These are phyloP conservation scores for Gallinago nigripennis DNA, from an alignment of 2,797 vertebrate genomes.

Conservation along the genomic window DNA sequence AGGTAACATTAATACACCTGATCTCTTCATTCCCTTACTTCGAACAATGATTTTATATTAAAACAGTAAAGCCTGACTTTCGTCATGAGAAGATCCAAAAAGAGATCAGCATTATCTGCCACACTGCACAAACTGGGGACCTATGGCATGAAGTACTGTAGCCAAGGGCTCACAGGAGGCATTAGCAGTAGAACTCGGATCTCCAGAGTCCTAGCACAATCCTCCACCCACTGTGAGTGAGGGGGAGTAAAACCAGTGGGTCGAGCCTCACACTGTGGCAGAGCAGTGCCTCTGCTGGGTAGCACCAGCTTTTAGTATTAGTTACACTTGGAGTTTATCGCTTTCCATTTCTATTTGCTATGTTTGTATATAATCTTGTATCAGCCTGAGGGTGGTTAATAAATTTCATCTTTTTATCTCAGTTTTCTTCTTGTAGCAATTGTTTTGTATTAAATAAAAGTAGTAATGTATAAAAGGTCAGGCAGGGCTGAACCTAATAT, in stretches of 20 bases:
- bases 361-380: background rate
- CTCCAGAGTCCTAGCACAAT: background rate
- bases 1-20: background rate
- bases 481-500: background rate
- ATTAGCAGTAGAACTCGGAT: background rate
- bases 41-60: background rate
- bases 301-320: background rate
- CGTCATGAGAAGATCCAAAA: background rate
- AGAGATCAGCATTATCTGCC: background rate
- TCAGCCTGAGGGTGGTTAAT: background rate
- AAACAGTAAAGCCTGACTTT: background rate
- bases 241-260: too few relatives aligned
- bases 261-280: background rate
- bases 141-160: accelerated
- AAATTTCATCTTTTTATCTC: background rate
- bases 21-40: background rate
- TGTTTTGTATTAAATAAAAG: constrained; percentile 23
- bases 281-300: background rate
- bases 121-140: background rate
- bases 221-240: accelerated
- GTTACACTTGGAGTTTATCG: background rate
- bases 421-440: background rate
- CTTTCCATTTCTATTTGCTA: background rate
- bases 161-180: background rate
- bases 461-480: background rate